phyloP scores from a whole-genome alignment of 2,797 vertebrate species.

The Heliangelus exortis region DNA sequence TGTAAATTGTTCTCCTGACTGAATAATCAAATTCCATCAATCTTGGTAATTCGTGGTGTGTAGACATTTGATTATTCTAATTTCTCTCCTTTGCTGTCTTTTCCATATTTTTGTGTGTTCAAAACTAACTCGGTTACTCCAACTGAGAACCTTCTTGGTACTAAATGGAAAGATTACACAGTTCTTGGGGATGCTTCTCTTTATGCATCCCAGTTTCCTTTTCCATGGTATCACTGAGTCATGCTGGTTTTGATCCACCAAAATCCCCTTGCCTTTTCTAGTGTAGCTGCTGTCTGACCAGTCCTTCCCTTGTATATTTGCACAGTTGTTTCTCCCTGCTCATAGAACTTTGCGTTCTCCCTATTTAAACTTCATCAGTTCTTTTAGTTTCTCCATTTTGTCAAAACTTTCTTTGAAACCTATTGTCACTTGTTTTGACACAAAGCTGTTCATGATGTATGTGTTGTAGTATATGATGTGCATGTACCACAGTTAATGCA shows the following conservation, averaged over 20 bases:
- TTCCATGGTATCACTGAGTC: neutral
- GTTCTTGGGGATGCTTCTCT: neutral
- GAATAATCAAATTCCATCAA: too few species aligned
- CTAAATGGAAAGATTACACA: neutral
- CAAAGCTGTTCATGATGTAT: neutral
- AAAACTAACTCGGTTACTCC: neutral
- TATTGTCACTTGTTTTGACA: neutral
- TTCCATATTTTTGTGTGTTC: neutral
- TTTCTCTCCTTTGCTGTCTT: neutral
- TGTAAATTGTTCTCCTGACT: neutral
- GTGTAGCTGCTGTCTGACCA: neutral
- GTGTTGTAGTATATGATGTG: neutral
- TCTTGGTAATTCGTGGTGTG: neutral
- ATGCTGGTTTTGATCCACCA: neutral
- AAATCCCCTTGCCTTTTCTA: neutral
- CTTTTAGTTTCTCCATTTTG: neutral
- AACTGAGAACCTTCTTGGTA: neutral
- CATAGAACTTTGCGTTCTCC: neutral
- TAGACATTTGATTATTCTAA: neutral
- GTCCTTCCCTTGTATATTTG: neutral
- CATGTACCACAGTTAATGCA: accelerated
- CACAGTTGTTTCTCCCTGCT: neutral
- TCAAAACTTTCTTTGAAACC: neutral
- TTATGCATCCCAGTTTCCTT: neutral
- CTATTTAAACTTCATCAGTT: neutral